Base-by-base conservation (phyloP, 2,888 invertebrate species). In the Platycheirus rosarum region DNA sequence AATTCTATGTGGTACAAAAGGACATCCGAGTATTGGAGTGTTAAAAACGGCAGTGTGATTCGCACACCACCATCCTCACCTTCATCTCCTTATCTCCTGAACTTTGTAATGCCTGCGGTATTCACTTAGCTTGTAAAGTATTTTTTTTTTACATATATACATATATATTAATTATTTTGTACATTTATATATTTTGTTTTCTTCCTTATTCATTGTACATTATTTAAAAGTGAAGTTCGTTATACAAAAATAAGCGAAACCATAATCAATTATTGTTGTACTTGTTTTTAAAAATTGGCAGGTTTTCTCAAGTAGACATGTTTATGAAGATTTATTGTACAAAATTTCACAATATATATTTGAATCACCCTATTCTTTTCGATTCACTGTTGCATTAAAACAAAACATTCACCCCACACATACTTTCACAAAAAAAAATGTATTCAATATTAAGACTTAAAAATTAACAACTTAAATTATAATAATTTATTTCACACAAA, bases 1-100 rank as follows among this genome's bases (percentile, higher is more conserved):
- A 97, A 91, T 98, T 98, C 92, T 98, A 98, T 91, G 95, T 98
- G 87, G 98, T 98, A 63, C 97, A 97, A 91, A 98, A 98, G 91
- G 97, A 97, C 90, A 92, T 95, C 65, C 93, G 94, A 88, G 93
- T 93, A 78, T 92, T 94, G 78, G 92, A 95, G 53, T 82, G 82
- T 77, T 82, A 82, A 76, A 62, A 76, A 62, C 46, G 42, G 4
- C 20, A 14, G 7, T n/a, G n/a, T n/a, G n/a, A 29, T 16, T 8
- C 32, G 26, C 49, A 46, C 23, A 23, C 9, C 13, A 53, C 26
- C 37, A 32, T 44, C 32, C 29, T 42, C 53, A 51, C 66, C 40
- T 18, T 16, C 51, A 40, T 9, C 26, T 35, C 48, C 26, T 35
- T 40, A 48, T 44, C 46, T 62, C 40, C 46, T 63, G 26, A 37